Conservation (phyloP, 2,888 invertebrate species). For the Taphrorychus bicolor region DNA sequence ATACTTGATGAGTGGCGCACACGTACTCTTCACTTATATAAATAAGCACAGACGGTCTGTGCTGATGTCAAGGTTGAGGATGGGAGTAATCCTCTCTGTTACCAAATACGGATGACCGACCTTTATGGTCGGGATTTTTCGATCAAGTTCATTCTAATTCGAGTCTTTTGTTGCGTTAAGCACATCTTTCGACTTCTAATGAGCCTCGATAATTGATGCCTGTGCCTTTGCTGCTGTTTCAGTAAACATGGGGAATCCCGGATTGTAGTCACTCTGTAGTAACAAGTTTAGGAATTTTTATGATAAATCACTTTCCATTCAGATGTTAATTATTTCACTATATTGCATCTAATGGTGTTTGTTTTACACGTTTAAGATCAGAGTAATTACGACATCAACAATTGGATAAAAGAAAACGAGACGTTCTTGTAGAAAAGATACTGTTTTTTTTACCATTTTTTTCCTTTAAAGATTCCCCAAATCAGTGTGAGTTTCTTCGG, state of each 20-base stretch:
- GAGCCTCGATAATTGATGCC: background rate
- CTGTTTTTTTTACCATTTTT: too few species aligned
- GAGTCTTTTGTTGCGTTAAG: conserved; percentile 9
- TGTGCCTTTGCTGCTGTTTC: background rate
- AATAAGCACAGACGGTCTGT: background rate
- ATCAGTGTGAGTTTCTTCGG: too few species aligned
- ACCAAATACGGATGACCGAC: conserved; percentile 10
- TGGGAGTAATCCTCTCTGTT: background rate
- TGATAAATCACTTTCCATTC: too few species aligned
- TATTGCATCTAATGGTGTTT: too few species aligned
- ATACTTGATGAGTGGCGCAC: background rate
- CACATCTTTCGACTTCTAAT: background rate
- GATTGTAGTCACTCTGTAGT: background rate
- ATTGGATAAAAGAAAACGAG: too few species aligned
- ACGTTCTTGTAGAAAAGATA: too few species aligned
- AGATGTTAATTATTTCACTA: too few species aligned
- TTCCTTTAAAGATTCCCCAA: too few species aligned
- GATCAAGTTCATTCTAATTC: conserved; percentile 19
- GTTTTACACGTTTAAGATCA: too few species aligned
- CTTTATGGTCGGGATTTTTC: conserved; percentile 20
- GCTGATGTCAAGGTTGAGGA: conserved; percentile 3
- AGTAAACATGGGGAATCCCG: conserved; percentile 3
- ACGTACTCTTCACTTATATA: background rate
- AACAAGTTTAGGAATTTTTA: too few species aligned
- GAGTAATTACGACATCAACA: too few species aligned